Percentiles rank a stretch among this genome's conserved stretches.
phyloP scores from a whole-genome alignment of 2,888 invertebrate genomes.

The Horisme vitalbata region DNA sequence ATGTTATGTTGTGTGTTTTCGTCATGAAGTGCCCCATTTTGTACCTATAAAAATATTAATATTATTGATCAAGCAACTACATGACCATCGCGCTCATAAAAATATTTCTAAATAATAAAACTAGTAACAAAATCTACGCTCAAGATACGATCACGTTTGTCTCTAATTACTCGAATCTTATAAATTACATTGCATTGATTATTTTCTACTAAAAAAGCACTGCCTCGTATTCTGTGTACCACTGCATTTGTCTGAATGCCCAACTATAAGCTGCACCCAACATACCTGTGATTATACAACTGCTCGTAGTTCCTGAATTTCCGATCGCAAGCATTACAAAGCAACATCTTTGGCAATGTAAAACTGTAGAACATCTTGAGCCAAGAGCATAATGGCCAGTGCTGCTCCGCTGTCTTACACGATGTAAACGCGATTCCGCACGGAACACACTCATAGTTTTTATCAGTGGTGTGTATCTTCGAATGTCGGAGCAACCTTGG shows the following conservation, averaged over 20 bases:
- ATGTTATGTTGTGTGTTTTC: slow-evolving; percentile 49
- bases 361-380: slow-evolving; percentile 64
- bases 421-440: slow-evolving; percentile 63
- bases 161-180: too few relatives aligned
- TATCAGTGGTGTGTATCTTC: slow-evolving; percentile 83
- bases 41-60: slow-evolving; percentile 53
- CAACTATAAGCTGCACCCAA: neutral
- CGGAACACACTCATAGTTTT: slow-evolving; percentile 85
- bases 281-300: slow-evolving; percentile 73
- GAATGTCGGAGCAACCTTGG: slow-evolving; percentile 68
- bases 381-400: slow-evolving; percentile 72
- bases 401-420: slow-evolving; percentile 67
- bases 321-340: slow-evolving; percentile 75
- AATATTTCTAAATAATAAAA: too few relatives aligned
- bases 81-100: too few relatives aligned
- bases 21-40: slow-evolving; percentile 69
- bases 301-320: slow-evolving; percentile 76
- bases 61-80: too few relatives aligned
- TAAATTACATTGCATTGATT: too few relatives aligned
- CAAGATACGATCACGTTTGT: too few relatives aligned
- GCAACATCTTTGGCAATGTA: slow-evolving; percentile 65
- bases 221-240: too few relatives aligned
- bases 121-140: too few relatives aligned
- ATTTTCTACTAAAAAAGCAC: too few relatives aligned
- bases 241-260: too few relatives aligned